A percentile compares a stretch with the other conserved stretches of the same genome.
phyloP scores from a whole-genome alignment of 1,140 invertebrate species.

The Lucilia cuprina region DNA sequence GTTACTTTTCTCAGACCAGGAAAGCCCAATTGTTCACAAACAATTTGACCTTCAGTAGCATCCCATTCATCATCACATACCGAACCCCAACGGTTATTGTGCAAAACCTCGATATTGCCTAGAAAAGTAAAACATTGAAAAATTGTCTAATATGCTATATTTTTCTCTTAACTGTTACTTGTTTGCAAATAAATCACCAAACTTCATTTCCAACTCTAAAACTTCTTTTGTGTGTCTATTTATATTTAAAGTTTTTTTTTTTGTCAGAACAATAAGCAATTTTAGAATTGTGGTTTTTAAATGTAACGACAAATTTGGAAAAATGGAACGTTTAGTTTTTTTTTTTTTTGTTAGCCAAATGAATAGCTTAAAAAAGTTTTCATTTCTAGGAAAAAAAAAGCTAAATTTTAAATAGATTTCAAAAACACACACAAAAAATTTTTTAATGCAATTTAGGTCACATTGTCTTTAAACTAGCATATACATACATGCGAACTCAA shows the following conservation, averaged over 20 bases:
- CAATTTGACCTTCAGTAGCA: constrained; percentile 77
- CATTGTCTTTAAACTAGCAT: no score
- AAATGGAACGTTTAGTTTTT: constrained; percentile 3
- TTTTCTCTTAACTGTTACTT: background rate
- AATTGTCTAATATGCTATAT: background rate
- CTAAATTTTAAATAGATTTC: background rate
- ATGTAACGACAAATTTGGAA: background rate
- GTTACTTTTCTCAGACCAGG: constrained; percentile 69
- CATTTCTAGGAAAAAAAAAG: background rate
- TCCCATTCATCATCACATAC: constrained; percentile 95
- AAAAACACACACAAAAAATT: background rate
- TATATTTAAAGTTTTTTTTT: background rate
- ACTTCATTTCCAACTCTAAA: background rate
- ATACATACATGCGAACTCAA: no score
- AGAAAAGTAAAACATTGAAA: constrained; percentile 38
- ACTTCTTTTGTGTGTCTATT: background rate
- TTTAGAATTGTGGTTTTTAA: background rate
- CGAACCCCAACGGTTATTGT: constrained; percentile 85
- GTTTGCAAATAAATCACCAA: background rate
- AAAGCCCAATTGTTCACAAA: constrained; percentile 82
- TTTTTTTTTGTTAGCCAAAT: background rate
- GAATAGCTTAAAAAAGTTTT: background rate
- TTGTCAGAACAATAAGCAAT: background rate
- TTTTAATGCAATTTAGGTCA: no score
- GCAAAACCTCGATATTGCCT: constrained; percentile 90